Evolutionary conservation across 2,888 invertebrate genomes (phyloP).

Genomic region (Cephalotes varians): DNA sequence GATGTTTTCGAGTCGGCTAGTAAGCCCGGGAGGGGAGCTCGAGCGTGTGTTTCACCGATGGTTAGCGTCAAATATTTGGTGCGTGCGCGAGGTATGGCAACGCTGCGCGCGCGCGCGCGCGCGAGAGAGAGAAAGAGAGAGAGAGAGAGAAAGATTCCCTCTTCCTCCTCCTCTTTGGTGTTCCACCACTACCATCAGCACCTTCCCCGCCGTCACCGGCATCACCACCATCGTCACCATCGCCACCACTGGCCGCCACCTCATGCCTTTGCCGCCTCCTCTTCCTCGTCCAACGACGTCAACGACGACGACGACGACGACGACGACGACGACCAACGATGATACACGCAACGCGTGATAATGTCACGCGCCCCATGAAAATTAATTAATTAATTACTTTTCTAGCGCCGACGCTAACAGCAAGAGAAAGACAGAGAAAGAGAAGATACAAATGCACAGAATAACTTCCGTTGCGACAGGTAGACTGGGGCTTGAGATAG

Average conservation of each 20-base stretch:
- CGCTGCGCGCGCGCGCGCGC: constrained; percentile 80
- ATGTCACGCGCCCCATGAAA: constrained; percentile 77
- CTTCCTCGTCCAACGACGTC: constrained; percentile 5
- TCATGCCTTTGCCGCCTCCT: constrained; percentile 37
- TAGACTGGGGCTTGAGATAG: constrained; percentile 1
- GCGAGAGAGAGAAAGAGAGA: constrained; percentile 30
- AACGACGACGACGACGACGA: constrained; percentile 37
- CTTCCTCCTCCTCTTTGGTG: constrained; percentile 42
- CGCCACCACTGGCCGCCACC: constrained; percentile 36
- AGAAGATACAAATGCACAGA: neutral
- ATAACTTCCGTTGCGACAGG: constrained; percentile 31
- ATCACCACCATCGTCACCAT: constrained; percentile 41
- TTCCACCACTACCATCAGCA: constrained; percentile 52
- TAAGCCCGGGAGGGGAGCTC: constrained; percentile 79
- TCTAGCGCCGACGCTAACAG: constrained; percentile 73
- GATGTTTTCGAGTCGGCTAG: constrained; percentile 85
- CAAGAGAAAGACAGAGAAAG: neutral
- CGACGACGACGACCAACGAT: constrained; percentile 41
- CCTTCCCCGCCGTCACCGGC: constrained; percentile 57
- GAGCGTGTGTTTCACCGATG: constrained; percentile 83
- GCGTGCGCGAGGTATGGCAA: constrained; percentile 84
- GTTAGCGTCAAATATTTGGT: constrained; percentile 85
- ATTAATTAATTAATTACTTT: constrained; percentile 83
- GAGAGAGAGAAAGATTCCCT: constrained; percentile 45
- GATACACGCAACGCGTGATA: constrained; percentile 72